Conservation (phyloP, 2,888 invertebrate genomes). For the Drosophila diplacantha region DNA sequence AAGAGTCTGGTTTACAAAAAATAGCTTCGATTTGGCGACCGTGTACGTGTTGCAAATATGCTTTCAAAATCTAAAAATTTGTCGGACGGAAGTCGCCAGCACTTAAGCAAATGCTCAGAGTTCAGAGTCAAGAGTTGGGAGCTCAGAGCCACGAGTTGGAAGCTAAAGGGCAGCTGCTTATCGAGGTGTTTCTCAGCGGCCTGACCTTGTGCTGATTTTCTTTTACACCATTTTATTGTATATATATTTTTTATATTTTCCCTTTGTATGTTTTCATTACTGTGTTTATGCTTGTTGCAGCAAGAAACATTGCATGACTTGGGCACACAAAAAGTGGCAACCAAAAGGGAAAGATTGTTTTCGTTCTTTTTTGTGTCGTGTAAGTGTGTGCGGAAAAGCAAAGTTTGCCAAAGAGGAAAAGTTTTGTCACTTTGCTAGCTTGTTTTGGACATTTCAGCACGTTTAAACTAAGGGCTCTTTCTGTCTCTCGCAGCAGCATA, state of each 20-base stretch:
- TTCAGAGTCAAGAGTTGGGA: conserved; percentile 6
- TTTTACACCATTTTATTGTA: conserved; percentile 12
- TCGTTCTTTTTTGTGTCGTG: conserved; percentile 1
- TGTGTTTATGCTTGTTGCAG: conserved; percentile 40
- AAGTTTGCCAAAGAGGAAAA: conserved; percentile 35
- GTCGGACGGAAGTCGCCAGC: conserved; percentile 48
- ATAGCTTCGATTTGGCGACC: conserved; percentile 12
- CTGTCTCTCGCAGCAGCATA: background rate
- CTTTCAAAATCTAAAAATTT: conserved; percentile 51
- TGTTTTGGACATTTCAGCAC: conserved; percentile 31
- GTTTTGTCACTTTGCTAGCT: conserved; percentile 26
- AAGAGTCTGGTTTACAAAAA: conserved; percentile 2
- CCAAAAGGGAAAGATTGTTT: conserved; percentile 14
- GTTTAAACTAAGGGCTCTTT: conserved; percentile 33
- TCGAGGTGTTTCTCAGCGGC: conserved; percentile 20
- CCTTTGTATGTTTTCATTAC: background rate
- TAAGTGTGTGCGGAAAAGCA: conserved; percentile 25
- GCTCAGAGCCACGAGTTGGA: conserved; percentile 2
- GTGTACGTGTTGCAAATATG: conserved; percentile 60
- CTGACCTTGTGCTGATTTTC: conserved; percentile 35
- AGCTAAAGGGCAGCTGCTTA: conserved; percentile 28
- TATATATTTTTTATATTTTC: background rate
- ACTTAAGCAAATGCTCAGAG: conserved; percentile 16
- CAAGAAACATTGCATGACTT: conserved; percentile 26
- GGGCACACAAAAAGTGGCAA: conserved; percentile 24